A percentile compares a stretch with the other conserved stretches of the same genome.
Conservation (phyloP, 2,797 vertebrate genomes). For the Pseudochirops cupreus region DNA sequence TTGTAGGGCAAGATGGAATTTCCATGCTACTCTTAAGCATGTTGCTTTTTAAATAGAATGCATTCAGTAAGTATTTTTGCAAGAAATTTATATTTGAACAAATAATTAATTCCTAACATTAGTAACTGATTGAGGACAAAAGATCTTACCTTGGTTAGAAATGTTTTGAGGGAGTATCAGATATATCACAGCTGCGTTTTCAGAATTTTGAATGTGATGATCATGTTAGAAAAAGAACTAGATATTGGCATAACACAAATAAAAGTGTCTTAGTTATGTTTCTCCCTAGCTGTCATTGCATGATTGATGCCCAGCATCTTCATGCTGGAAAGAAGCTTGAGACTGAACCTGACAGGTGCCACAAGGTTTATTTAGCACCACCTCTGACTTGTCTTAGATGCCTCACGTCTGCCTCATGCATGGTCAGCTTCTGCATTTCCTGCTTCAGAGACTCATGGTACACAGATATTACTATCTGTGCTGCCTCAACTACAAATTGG, state of each 20-base stretch:
- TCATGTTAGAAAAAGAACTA: conserved; percentile 55
- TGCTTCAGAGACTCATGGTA: conserved; percentile 90
- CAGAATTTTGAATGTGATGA: background rate
- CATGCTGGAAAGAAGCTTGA: conserved; percentile 40
- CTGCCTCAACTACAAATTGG: conserved; percentile 98
- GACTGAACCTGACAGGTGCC: conserved; percentile 78
- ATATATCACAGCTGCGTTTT: conserved; percentile 7
- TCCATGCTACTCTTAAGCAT: conserved; percentile 2
- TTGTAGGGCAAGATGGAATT: background rate
- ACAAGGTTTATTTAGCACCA: conserved; percentile 78
- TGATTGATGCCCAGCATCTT: conserved; percentile 68
- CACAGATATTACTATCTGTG: conserved; percentile 92
- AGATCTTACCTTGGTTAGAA: conserved; percentile 22
- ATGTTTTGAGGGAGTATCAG: conserved; percentile 8
- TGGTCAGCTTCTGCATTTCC: conserved; percentile 85
- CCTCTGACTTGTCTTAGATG: conserved; percentile 73
- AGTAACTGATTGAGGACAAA: conserved; percentile 25
- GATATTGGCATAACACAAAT: conserved; percentile 46
- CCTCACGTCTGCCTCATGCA: conserved; percentile 80
- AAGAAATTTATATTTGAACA: background rate
- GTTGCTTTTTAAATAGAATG: background rate
- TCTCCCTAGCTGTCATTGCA: background rate
- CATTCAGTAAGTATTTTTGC: background rate
- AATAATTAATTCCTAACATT: background rate
- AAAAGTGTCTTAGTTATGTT: conserved; percentile 32